A percentile compares a stretch with the other conserved stretches of the same genome.
These are phyloP conservation scores for Drosophila acutilabella DNA, from an alignment of 2,888 invertebrate species.

Conservation along the genomic window DNA sequence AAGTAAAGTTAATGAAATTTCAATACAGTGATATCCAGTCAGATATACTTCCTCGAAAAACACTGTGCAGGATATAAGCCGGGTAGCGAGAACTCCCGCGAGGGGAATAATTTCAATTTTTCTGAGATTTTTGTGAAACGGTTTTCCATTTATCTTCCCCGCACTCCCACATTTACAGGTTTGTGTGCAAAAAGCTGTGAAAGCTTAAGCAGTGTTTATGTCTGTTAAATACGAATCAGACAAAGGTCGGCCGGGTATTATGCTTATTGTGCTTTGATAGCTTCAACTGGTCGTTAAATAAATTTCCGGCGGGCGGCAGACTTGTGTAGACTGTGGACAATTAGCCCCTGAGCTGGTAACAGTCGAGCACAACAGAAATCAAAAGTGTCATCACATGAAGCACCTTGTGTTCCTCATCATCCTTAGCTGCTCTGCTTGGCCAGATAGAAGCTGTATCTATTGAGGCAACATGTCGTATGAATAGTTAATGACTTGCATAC, in stretches of 20 bases:
- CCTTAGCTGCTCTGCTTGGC: slow-evolving; percentile 18
- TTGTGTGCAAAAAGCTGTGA: slow-evolving; percentile 35
- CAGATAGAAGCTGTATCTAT: slow-evolving; percentile 33
- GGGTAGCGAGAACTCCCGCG: slow-evolving; percentile 27
- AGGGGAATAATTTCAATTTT: slow-evolving; percentile 67
- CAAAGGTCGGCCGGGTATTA: slow-evolving; percentile 51
- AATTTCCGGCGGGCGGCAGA: slow-evolving; percentile 39
- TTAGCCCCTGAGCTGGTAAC: slow-evolving; percentile 45
- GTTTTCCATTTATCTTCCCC: slow-evolving; percentile 11
- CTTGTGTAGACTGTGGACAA: slow-evolving; percentile 48
- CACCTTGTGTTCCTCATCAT: slow-evolving; percentile 20
- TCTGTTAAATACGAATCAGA: slow-evolving; percentile 64
- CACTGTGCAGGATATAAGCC: background rate
- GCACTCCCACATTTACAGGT: slow-evolving; percentile 1
- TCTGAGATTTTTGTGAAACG: slow-evolving; percentile 37
- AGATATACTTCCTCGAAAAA: background rate
- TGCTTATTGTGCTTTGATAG: slow-evolving; percentile 57
- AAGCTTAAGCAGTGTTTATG: slow-evolving; percentile 73
- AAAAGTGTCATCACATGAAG: slow-evolving; percentile 74
- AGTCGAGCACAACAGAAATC: slow-evolving; percentile 53
- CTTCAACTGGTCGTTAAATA: slow-evolving; percentile 60
- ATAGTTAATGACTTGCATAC: slow-evolving; percentile 69
- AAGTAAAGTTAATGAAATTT: too few relatives aligned
- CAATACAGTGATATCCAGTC: too few relatives aligned
- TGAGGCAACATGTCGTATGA: slow-evolving; percentile 63